Evolutionary conservation across 1,140 invertebrate species (phyloP).

Genomic region (Araneus ventricosus): DNA sequence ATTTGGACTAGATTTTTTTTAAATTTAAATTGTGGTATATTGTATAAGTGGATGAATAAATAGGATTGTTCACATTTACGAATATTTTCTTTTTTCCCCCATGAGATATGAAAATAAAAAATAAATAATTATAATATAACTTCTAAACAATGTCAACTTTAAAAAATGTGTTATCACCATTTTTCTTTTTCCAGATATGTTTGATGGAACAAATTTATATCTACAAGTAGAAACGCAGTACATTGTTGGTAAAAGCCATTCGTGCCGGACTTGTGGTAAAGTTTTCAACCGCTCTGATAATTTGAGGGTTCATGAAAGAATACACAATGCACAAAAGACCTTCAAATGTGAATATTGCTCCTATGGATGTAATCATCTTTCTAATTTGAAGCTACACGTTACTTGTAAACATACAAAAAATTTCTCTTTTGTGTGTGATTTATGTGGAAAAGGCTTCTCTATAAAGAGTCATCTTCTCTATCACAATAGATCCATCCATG

Average conservation of each 20-base stretch:
- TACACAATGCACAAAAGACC: neutral
- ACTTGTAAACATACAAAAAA: neutral
- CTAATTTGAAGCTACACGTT: slow-evolving; percentile 20
- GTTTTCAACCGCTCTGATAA: neutral
- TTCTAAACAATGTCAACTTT: too few relatives aligned
- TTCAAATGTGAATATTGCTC: slow-evolving; percentile 10
- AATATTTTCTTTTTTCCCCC: too few relatives aligned
- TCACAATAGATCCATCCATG: too few relatives aligned
- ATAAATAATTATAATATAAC: too few relatives aligned
- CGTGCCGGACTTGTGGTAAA: slow-evolving; percentile 18
- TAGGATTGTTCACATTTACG: too few relatives aligned
- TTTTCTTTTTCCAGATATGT: neutral
- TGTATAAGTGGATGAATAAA: too few relatives aligned
- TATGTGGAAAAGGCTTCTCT: too few relatives aligned
- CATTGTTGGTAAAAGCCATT: neutral
- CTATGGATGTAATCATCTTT: neutral
- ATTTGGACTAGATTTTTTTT: too few relatives aligned
- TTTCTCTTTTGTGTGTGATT: too few relatives aligned
- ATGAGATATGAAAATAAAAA: too few relatives aligned
- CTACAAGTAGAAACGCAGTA: neutral
- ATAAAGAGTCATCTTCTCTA: too few relatives aligned
- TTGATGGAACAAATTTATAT: neutral
- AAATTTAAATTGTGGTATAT: too few relatives aligned
- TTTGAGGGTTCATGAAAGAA: slow-evolving; percentile 26
- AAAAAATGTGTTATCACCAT: neutral